Evolutionary conservation across 2,888 invertebrate genomes (phyloP).

Genomic region (Lysandra coridon): DNA sequence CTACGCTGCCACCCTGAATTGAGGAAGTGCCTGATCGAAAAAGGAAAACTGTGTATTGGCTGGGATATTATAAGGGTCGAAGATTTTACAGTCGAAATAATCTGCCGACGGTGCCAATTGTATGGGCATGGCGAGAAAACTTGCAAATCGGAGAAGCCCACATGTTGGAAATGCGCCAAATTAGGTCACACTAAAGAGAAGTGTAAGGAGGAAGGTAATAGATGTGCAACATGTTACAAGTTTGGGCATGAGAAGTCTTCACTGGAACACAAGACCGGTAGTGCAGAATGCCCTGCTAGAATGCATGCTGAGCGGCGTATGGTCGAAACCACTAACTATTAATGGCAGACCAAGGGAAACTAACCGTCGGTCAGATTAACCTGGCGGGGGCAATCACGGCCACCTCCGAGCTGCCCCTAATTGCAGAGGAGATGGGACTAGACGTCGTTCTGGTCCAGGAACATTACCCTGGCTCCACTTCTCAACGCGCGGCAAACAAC

Average conservation of each 20-base stretch:
- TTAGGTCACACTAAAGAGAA: not conserved
- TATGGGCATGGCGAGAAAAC: not conserved
- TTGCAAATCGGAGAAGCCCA: not conserved
- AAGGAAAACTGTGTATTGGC: not conserved
- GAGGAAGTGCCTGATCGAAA: not conserved
- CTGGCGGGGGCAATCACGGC: not conserved
- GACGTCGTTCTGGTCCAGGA: conserved; percentile 2
- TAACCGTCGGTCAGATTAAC: not conserved
- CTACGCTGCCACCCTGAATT: not conserved
- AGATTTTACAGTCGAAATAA: conserved; percentile 1
- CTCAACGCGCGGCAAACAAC: not conserved
- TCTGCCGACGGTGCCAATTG: not conserved
- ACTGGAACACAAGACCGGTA: not conserved
- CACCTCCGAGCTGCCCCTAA: not conserved
- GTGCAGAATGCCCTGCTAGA: conserved; percentile 7
- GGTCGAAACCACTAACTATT: not conserved
- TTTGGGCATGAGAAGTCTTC: not conserved
- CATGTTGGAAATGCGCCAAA: conserved; percentile 22
- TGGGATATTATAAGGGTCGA: not conserved
- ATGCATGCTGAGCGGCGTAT: too few species aligned
- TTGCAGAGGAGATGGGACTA: not conserved
- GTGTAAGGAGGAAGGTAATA: not conserved
- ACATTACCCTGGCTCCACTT: conserved; percentile 2
- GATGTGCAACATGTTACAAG: conserved; percentile 2
- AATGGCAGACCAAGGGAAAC: not conserved